Percentiles rank a stretch among this genome's conserved stretches.
Conservation (phyloP, 2,797 vertebrate species). For the Peromyscus nudipes region DNA sequence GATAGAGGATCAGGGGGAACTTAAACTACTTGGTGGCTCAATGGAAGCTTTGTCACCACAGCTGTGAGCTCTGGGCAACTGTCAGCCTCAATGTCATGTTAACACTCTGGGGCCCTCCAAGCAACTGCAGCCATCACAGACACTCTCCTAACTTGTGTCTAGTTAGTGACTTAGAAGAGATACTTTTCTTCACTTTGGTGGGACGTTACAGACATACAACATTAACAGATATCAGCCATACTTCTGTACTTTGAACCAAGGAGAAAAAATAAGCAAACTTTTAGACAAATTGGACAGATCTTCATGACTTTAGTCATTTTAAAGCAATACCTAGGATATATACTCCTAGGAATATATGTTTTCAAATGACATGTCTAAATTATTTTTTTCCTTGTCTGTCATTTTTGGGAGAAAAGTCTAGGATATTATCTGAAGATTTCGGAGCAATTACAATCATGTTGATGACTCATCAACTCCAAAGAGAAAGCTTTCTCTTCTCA, state of each 20-base stretch:
- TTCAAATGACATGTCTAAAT: slow-evolving; percentile 33
- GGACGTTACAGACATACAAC: background rate
- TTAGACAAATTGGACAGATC: slow-evolving; percentile 6
- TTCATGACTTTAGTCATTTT: background rate
- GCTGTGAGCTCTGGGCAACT: slow-evolving; percentile 37
- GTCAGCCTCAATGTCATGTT: background rate
- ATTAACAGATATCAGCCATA: background rate
- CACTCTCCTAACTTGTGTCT: background rate
- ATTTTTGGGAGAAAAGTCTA: background rate
- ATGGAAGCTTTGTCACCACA: slow-evolving; percentile 53
- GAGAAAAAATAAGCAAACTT: background rate
- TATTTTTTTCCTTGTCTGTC: background rate
- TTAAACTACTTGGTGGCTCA: slow-evolving; percentile 15
- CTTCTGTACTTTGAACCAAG: background rate
- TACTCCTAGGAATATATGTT: background rate
- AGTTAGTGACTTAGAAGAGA: background rate
- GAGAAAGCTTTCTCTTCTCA: background rate
- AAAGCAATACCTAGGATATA: background rate
- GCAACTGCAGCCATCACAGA: background rate
- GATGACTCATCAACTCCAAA: background rate
- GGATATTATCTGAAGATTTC: background rate
- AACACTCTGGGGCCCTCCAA: background rate
- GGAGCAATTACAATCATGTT: background rate
- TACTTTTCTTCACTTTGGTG: background rate
- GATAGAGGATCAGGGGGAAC: slow-evolving; percentile 21